Percentiles rank a stretch among this genome's conserved stretches.
These are phyloP conservation scores for Seladonia tumulorum DNA, from an alignment of 2,888 invertebrate species.

Conservation along the genomic window DNA sequence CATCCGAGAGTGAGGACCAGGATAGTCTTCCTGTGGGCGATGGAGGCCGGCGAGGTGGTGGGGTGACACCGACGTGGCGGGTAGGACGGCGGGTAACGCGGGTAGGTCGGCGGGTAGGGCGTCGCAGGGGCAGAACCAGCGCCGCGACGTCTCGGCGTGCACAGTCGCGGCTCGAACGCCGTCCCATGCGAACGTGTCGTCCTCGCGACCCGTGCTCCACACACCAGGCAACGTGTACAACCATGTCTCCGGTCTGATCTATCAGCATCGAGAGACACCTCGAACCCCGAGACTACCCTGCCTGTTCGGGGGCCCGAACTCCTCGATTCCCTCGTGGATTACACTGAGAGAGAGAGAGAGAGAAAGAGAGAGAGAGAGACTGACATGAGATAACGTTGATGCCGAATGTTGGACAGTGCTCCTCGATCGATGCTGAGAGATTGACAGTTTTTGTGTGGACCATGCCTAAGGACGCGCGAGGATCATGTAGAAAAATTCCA, in stretches of 20 bases:
- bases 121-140: constrained; percentile 82
- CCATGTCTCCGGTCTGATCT: constrained; percentile 49
- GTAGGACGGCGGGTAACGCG: constrained; percentile 75
- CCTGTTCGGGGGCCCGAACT: not conserved
- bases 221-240: constrained; percentile 47
- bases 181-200: constrained; percentile 77
- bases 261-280: not conserved
- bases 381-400: not conserved
- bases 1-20: constrained; percentile 69
- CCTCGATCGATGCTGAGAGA: constrained; percentile 13
- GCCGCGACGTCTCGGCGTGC: constrained; percentile 81
- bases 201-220: constrained; percentile 64
- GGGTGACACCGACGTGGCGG: constrained; percentile 70
- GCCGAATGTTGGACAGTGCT: constrained; percentile 1
- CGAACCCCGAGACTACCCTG: constrained; percentile 6
- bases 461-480: not conserved
- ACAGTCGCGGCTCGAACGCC: constrained; percentile 84
- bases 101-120: constrained; percentile 78
- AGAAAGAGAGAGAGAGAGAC: too few relatives aligned
- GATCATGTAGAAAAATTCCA: not conserved
- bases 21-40: constrained; percentile 57
- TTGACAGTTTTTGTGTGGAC: constrained; percentile 20
- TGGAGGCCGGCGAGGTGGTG: constrained; percentile 69
- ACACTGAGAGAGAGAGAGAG: too few relatives aligned
- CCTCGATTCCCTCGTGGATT: constrained; percentile 8